Evolutionary conservation across 2,888 invertebrate species (phyloP).

Genomic region (Clusia tigrina): DNA sequence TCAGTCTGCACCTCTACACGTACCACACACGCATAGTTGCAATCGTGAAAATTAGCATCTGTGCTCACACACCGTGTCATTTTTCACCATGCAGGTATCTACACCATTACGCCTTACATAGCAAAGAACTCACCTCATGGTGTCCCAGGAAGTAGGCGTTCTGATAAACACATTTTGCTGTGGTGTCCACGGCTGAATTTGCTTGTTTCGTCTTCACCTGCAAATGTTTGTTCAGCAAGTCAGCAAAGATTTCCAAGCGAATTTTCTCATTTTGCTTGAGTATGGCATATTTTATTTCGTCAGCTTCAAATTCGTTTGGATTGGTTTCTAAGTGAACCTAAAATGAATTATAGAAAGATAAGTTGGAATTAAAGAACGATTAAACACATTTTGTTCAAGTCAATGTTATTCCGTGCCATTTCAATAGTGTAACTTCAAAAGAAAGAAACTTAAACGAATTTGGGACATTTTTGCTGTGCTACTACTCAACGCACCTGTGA

Average conservation of each 20-base stretch:
- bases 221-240: constrained; percentile 76
- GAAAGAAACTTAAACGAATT: neutral
- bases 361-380: neutral
- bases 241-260: constrained; percentile 80
- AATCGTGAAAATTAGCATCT: no score
- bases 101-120: no score
- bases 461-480: neutral
- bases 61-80: no score
- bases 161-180: constrained; percentile 68
- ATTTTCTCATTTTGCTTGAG: constrained; percentile 73
- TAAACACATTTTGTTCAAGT: neutral
- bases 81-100: no score
- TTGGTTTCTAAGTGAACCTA: constrained; percentile 85
- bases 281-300: constrained; percentile 69
- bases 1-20: no score
- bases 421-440: neutral
- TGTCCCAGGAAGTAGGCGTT: constrained; percentile 76
- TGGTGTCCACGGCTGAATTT: constrained; percentile 56
- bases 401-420: constrained; percentile 5
- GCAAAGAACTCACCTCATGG: constrained; percentile 74
- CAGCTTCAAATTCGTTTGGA: constrained; percentile 72
- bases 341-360: constrained; percentile 23
- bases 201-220: constrained; percentile 54
- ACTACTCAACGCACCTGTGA: constrained; percentile 76
- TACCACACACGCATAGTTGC: no score